Conservation (phyloP, 2,888 invertebrate genomes). For the Parapristionchus giblindavisi region DNA sequence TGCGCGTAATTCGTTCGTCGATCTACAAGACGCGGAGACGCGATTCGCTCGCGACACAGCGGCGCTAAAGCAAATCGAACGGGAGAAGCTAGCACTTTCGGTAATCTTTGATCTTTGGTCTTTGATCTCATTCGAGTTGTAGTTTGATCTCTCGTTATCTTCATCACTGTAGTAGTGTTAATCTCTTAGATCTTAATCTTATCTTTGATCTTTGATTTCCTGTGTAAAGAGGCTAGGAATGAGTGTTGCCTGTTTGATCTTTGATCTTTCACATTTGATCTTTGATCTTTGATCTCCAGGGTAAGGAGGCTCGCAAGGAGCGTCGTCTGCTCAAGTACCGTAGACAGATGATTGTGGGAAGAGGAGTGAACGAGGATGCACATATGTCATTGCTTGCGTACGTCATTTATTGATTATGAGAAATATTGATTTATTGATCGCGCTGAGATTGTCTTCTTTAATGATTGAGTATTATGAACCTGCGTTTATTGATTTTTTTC, state of each 20-base stretch:
- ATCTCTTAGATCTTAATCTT: no score
- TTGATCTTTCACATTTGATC: neutral
- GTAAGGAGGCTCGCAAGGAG: slow-evolving; percentile 62
- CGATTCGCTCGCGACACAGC: slow-evolving; percentile 57
- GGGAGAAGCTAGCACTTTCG: slow-evolving; percentile 62
- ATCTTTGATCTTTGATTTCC: no score
- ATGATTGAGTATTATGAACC: no score
- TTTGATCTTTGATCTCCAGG: slow-evolving; percentile 55
- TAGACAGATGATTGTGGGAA: slow-evolving; percentile 56
- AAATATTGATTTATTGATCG: no score
- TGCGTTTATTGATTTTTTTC: no score
- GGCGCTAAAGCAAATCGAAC: slow-evolving; percentile 64
- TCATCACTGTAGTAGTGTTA: neutral
- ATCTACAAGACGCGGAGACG: slow-evolving; percentile 53
- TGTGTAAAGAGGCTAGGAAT: no score
- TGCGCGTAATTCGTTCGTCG: slow-evolving; percentile 19
- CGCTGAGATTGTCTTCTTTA: no score
- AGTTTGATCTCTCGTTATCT: neutral
- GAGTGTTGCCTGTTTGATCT: neutral
- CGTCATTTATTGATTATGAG: no score
- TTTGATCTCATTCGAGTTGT: neutral
- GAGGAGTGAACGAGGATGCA: slow-evolving; percentile 55
- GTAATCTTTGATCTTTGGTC: slow-evolving; percentile 48
- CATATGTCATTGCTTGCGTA: slow-evolving; percentile 58
- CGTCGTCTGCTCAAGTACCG: slow-evolving; percentile 58